These are phyloP conservation scores for Orchestes rusci DNA, from an alignment of 2,888 invertebrate genomes.

Conservation along the genomic window DNA sequence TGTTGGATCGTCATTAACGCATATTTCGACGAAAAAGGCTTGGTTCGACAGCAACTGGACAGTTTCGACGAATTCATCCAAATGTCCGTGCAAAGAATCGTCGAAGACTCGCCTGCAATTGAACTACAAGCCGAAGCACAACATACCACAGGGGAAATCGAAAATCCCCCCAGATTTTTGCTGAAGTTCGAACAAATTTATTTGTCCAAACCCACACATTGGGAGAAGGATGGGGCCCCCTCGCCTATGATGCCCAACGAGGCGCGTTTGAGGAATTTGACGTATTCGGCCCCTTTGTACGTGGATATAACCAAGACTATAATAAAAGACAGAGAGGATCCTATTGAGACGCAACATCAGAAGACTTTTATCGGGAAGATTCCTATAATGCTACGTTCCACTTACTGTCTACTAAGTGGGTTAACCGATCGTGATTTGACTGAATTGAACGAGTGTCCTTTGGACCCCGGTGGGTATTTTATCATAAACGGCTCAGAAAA, in stretches of 20 bases:
- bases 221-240: slow-evolving; percentile 99
- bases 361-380: slow-evolving; percentile 83
- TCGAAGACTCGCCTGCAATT: slow-evolving; percentile 97
- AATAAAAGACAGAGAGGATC: slow-evolving; percentile 83
- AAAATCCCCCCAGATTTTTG: slow-evolving; percentile 79
- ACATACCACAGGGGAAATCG: slow-evolving; percentile 88
- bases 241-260: slow-evolving; percentile 99
- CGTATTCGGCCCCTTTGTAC: slow-evolving; percentile 97
- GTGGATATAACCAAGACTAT: slow-evolving; percentile 98
- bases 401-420: slow-evolving; percentile 91
- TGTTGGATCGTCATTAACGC: slow-evolving; percentile 99
- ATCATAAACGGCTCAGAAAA: slow-evolving; percentile 97
- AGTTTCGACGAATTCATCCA: slow-evolving; percentile 99
- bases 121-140: slow-evolving; percentile 97
- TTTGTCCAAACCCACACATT: slow-evolving; percentile 98
- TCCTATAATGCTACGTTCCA: slow-evolving; percentile 98
- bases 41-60: slow-evolving; percentile 97
- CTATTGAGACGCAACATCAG: slow-evolving; percentile 74
- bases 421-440: slow-evolving; percentile 98
- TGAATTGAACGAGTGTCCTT: slow-evolving; percentile 97
- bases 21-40: slow-evolving; percentile 99
- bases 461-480: slow-evolving; percentile 99
- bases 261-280: slow-evolving; percentile 91
- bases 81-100: slow-evolving; percentile 99
- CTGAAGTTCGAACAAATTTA: slow-evolving; percentile 99